phyloP scores from a whole-genome alignment of 2,113 vertebrate genomes.

The Chelonoidis abingdonii region DNA sequence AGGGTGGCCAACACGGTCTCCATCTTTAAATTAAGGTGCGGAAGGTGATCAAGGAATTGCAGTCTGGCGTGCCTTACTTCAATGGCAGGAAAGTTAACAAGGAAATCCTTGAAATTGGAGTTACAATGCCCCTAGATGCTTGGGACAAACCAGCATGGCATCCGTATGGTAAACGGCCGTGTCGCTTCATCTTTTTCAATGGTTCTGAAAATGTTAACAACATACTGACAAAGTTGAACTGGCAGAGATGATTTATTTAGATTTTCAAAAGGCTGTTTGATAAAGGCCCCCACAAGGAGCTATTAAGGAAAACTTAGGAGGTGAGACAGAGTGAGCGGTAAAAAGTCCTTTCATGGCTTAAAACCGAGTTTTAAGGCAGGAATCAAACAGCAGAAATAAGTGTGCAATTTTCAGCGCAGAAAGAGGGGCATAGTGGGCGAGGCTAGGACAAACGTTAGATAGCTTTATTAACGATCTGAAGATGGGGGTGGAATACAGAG shows the following conservation, averaged over 20 bases:
- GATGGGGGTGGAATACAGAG: neutral
- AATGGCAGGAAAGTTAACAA: slow-evolving; percentile 59
- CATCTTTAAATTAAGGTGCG: slow-evolving; percentile 52
- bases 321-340: slow-evolving; percentile 43
- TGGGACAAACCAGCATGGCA: slow-evolving; percentile 43
- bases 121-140: slow-evolving; percentile 32
- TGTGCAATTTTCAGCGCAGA: slow-evolving; percentile 27
- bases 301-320: slow-evolving; percentile 64
- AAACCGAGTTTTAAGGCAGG: slow-evolving; percentile 51
- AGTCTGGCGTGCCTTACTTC: slow-evolving; percentile 37
- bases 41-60: slow-evolving; percentile 49
- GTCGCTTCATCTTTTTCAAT: slow-evolving; percentile 26
- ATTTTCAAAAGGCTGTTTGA: slow-evolving; percentile 55
- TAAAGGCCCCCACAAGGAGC: slow-evolving; percentile 39
- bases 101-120: slow-evolving; percentile 35
- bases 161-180: neutral
- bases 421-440: slow-evolving; percentile 56
- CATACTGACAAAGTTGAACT: slow-evolving; percentile 21
- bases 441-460: neutral
- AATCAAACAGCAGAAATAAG: slow-evolving; percentile 63
- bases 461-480: neutral
- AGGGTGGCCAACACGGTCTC: slow-evolving; percentile 45
- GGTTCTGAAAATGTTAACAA: slow-evolving; percentile 53
- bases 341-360: slow-evolving; percentile 47
- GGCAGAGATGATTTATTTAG: slow-evolving; percentile 51